phyloP scores from a whole-genome alignment of 2,888 invertebrate genomes.

The Orgyia antiqua region DNA sequence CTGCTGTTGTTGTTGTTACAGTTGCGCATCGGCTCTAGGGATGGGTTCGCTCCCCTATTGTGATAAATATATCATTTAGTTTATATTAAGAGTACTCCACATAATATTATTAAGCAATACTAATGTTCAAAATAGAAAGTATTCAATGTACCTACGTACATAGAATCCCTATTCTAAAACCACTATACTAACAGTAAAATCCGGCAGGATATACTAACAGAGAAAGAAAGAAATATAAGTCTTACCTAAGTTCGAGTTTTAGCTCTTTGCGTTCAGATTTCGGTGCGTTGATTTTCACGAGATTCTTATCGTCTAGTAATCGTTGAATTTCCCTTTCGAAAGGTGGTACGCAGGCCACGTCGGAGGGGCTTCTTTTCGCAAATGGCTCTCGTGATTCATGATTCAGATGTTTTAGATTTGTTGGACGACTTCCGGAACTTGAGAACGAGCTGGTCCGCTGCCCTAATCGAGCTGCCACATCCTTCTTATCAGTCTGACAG shows the following conservation, averaged over 20 bases:
- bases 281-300: constrained; percentile 79
- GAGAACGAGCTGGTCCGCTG: constrained; percentile 74
- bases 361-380: constrained; percentile 66
- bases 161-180: too few relatives aligned
- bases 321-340: constrained; percentile 90
- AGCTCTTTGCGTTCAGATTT: constrained; percentile 80
- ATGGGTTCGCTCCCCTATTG: constrained; percentile 49
- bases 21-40: constrained; percentile 67
- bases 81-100: background rate
- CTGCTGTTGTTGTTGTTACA: constrained; percentile 79
- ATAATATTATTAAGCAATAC: too few relatives aligned
- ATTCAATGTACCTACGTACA: too few relatives aligned
- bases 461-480: constrained; percentile 57
- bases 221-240: too few relatives aligned
- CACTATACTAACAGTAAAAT: too few relatives aligned
- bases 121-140: too few relatives aligned
- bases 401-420: constrained; percentile 74
- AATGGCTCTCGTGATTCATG: constrained; percentile 68
- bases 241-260: constrained; percentile 76
- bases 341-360: constrained; percentile 78
- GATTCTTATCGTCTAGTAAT: constrained; percentile 84
- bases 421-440: constrained; percentile 69
- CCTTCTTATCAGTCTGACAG: constrained; percentile 83
- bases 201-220: too few relatives aligned
- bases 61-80: background rate